Evolutionary conservation across 2,888 invertebrate genomes (phyloP).

Genomic region (Eristalis tenax): DNA sequence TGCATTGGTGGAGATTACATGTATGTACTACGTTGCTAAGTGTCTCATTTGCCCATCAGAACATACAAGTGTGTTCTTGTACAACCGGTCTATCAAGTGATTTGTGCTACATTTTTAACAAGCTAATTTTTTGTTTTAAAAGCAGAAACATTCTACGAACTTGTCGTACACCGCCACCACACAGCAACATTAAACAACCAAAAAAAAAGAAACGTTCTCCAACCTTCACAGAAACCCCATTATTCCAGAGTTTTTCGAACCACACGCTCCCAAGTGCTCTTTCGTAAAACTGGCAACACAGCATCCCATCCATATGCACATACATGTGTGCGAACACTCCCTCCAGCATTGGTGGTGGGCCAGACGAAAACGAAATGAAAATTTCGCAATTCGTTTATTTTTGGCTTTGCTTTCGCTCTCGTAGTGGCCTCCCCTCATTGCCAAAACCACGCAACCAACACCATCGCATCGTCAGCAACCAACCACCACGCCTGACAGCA

Average conservation of each 20-base stretch:
- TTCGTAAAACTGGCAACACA: conserved; percentile 45
- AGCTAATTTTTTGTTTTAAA: no score
- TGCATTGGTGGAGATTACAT: no score
- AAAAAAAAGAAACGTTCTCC: not conserved
- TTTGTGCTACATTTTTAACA: no score
- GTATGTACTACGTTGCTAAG: no score
- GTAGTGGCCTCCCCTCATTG: not conserved
- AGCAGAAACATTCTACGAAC: no score
- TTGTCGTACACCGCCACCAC: no score
- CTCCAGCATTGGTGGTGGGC: conserved; percentile 13
- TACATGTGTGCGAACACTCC: not conserved
- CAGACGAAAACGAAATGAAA: conserved; percentile 58
- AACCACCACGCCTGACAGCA: not conserved
- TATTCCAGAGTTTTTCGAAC: not conserved
- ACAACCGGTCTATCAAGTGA: no score
- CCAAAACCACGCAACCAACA: not conserved
- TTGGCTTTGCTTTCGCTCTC: conserved; percentile 57
- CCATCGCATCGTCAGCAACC: not conserved
- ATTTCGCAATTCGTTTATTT: conserved; percentile 50
- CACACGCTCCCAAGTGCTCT: not conserved
- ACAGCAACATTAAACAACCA: no score
- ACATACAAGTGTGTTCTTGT: no score
- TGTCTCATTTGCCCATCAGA: no score
- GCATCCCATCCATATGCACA: not conserved
- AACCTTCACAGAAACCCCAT: not conserved